Base-by-base conservation (phyloP, 2,113 vertebrate species). In the Greenwoodochromis staneri region DNA sequence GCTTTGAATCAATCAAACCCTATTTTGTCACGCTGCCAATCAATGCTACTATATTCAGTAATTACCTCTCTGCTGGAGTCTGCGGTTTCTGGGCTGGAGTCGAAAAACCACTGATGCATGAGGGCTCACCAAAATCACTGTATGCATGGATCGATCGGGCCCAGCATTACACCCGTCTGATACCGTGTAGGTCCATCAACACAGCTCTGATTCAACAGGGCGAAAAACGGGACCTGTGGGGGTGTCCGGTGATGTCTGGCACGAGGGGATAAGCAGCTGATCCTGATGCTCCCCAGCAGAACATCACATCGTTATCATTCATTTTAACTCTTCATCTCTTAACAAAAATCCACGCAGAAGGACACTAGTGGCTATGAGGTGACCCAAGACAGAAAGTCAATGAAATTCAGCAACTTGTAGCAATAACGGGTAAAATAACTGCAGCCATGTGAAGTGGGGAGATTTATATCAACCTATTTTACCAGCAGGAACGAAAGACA, bases 321-420 rank as follows among this genome's bases (percentile, higher is more conserved):
- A 47, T 29, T 76, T 29, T 5, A 1, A 29, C 42, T 49, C 45
- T 51, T 78, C 29, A 49, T 31, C 2, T 49, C 24, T 49, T 13
- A 31, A 49, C 42, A 47, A 47, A 49, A 11, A 2, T 31, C 0
- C 42, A 78, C 7, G 1, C 45, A 78, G 45, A 78, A 76, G 27
- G 27, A 49, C 27, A 49, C 42, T n/a, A 49, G 27, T 31, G 9
- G 16, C 4, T 17, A 1, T 49, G 6, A 31, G 9, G 27, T 9
- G 0, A 49, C 0, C 14, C 40, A 73, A 73, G 13, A 73, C 0
- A 0, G 13, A 27, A 0, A 42, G 21, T 42, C 36, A 49, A 8
- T 31, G 42, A 78, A 78, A 78, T 78, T 76, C 71, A 49, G 42
- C 24, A 19, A 7, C 42, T 47, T 78, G 42, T 49, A 76, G 71